Evolutionary conservation across 2,113 vertebrate genomes (phyloP), one percentile per base, ranked within the genome.

Genomic region (Corythornis cristatus): DNA sequence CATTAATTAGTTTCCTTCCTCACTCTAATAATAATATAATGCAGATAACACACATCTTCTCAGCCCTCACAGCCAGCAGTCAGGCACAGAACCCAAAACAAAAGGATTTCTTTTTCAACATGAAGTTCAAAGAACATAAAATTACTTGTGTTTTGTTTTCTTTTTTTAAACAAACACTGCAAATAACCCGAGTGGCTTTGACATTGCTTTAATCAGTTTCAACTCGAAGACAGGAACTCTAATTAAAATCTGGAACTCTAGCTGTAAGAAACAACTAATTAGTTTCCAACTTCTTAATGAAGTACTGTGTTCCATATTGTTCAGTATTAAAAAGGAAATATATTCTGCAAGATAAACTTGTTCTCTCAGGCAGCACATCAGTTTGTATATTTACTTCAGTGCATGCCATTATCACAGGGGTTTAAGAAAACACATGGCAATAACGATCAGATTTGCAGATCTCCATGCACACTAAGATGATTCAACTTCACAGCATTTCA

Each of bases 161-260:
- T 20, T 77, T 80, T 54, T 54, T 40, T 22, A 51, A 90, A 86
- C 61, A 90, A 91, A 88, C 66, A 93, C 3, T 53, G 78, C 75
- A 92, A 96, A 85, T 23, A 60, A 77, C 31, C 48, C 73, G 40
- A 77, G 17, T 56, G 23, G 64, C 31, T 93, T 57, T 86, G 28
- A 77, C 82, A 75, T 9, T 50, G 70, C 79, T 94, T 90, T 84
- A 92, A 96, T 92, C 86, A 77, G 45, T 93, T 84, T 82, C 71
- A 95, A 93, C 84, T 74, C 35, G 40, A 90, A 84, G 70, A 87
- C 71, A 57, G 86, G 89, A 92, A 89, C 83, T 87, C 84, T 80
- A 94, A 96, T 96, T 96, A 96, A 88, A 93, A 90, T 40, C 45
- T 43, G 48, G 70, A 92, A 71, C 60, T 54, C 54, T 43, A 79